Conservation (phyloP, 2,888 invertebrate species). For the Bombylius major region DNA sequence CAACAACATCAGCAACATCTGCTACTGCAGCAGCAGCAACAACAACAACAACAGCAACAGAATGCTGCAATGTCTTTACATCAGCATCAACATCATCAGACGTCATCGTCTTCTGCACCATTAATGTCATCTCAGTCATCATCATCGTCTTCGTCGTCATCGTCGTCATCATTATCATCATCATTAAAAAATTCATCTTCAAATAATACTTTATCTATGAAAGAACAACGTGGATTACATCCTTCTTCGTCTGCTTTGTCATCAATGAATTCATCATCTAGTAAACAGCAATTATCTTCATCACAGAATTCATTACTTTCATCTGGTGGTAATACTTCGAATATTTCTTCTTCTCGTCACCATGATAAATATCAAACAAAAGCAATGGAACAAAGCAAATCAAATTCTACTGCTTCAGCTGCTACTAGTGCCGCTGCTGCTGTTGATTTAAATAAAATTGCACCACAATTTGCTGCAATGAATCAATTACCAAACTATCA, state of each 20-base stretch:
- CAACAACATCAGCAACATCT: not conserved
- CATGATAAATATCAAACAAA: conserved; percentile 12
- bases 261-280: not conserved
- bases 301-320: not conserved
- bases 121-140: not conserved
- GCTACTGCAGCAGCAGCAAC: not conserved
- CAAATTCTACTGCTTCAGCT: conserved; percentile 1
- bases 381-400: conserved; percentile 1
- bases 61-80: not conserved
- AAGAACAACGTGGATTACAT: not conserved
- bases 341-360: not conserved
- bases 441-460: conserved; percentile 42
- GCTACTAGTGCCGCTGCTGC: conserved; percentile 20
- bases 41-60: conserved; percentile 1
- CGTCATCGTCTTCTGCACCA: not conserved
- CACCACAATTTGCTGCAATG: conserved; percentile 45
- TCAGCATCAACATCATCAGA: not conserved
- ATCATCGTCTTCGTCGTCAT: not conserved
- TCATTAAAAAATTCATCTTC: too few species aligned
- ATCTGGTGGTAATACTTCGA: not conserved
- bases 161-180: not conserved
- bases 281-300: conserved; percentile 1
- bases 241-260: not conserved
- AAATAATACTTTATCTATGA: not conserved
- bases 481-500: conserved; percentile 58